Evolutionary conservation across 2,113 vertebrate genomes (phyloP), one percentile per base, ranked within the genome.

Genomic region (Mus spicilegus): DNA sequence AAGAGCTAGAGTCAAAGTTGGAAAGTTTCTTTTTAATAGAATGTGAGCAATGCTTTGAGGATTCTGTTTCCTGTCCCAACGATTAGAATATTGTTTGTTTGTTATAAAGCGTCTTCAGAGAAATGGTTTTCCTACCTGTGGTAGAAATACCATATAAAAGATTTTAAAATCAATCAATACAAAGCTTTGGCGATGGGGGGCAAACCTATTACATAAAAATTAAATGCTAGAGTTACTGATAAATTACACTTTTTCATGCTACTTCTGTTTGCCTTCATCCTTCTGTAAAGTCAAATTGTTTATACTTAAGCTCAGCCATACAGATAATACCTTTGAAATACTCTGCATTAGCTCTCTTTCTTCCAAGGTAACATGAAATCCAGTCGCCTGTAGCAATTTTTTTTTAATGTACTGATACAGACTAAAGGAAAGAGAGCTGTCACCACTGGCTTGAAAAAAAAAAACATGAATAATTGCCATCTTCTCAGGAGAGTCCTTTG

Each of bases 401-500:
- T 78, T 8, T 20, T 56, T 46, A 30, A 24, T 17, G 2, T 33
- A 73, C n/a, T 61, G 63, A 94, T 8, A 58, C 0, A 39, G 42
- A 81, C 39, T n/a, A 78, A 65, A 91, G 69, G 73, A 58, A 63
- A 94, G 72, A 95, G 75, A 56, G 65, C 96, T 94, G 85, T 95
- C 97, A 93, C 28, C 49, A 49, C 91, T 95, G 69, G 69, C 67
- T 65, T 94, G 54, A 54, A 54, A 54, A 54, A 54, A 54, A 91
- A 95, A 97, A 97, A 91, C 95, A 72, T 96, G 96, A 96, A 70
- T 96, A 92, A 97, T 96, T 97, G 96, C 93, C 1, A 1, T 88
- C 84, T 97, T 97, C 96, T 95, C 96, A 12, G 88, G 96, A 96
- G 90, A 98, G 84, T 80, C 51, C 51, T 97, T 96, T 93, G 95